Conservation (phyloP, 2,888 invertebrate species). For the Gerris lacustris region DNA sequence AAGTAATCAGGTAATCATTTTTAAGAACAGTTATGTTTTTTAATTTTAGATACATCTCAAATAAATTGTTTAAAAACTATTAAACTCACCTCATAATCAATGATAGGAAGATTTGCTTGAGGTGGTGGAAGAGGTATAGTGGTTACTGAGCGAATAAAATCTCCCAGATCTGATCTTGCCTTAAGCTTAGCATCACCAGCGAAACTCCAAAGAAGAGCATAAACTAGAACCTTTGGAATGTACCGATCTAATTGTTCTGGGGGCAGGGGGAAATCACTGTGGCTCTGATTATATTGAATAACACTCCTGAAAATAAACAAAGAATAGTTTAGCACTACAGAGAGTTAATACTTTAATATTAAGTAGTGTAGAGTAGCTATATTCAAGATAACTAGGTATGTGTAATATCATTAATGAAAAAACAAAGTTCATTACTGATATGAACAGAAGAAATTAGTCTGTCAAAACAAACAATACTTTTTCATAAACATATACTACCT, state of each 20-base stretch:
- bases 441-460: too few relatives aligned
- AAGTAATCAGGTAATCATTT: conserved; percentile 4
- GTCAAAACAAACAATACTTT: too few relatives aligned
- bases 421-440: too few relatives aligned
- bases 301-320: conserved; percentile 52
- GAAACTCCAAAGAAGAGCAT: conserved; percentile 93
- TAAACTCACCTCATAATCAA: conserved; percentile 76
- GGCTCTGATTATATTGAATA: conserved; percentile 80
- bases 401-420: too few relatives aligned
- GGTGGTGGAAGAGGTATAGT: conserved; percentile 83
- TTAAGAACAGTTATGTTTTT: conserved; percentile 13
- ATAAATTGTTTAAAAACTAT: too few relatives aligned
- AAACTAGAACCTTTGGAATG: conserved; percentile 80
- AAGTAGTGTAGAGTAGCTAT: not conserved
- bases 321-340: conserved; percentile 18
- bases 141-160: conserved; percentile 88
- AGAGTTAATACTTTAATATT: not conserved
- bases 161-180: conserved; percentile 85
- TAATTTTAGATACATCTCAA: too few relatives aligned
- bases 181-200: conserved; percentile 96
- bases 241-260: conserved; percentile 86
- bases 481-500: too few relatives aligned
- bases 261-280: conserved; percentile 88
- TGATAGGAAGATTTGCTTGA: conserved; percentile 66
- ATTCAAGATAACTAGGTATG: not conserved